phyloP scores from a whole-genome alignment of 92 coral and sea anemone genomes.

The Phenganax subtilis region DNA sequence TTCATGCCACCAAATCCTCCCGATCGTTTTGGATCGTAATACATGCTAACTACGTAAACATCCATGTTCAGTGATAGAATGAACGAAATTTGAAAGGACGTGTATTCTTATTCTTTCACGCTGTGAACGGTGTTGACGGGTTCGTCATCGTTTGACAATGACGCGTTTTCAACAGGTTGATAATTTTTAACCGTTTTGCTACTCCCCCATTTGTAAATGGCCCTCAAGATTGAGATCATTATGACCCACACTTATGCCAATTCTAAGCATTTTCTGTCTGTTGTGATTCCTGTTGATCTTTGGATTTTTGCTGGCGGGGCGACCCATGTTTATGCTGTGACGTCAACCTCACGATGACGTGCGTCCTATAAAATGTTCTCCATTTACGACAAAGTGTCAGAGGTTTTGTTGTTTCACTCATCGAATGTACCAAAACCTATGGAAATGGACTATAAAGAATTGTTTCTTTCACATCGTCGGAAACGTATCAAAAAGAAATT shows the following conservation, averaged over 20 bases:
- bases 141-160: too few species aligned
- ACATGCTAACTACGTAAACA: neutral
- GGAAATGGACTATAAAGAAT: neutral
- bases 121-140: neutral
- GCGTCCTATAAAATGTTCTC: neutral
- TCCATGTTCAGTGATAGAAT: neutral
- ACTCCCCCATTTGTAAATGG: neutral
- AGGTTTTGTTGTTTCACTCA: neutral
- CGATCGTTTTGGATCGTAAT: neutral
- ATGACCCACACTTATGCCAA: too few species aligned
- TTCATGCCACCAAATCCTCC: neutral
- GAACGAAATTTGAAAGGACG: neutral
- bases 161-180: too few species aligned
- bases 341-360: neutral
- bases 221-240: neutral
- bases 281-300: neutral
- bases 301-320: neutral
- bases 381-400: neutral
- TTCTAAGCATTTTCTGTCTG: neutral
- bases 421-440: neutral
- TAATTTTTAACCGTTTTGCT: too few species aligned
- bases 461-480: neutral
- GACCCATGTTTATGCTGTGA: neutral
- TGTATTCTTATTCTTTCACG: neutral
- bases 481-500: neutral